phyloP scores from a whole-genome alignment of 2,113 vertebrate genomes.

The Origma solitaria region DNA sequence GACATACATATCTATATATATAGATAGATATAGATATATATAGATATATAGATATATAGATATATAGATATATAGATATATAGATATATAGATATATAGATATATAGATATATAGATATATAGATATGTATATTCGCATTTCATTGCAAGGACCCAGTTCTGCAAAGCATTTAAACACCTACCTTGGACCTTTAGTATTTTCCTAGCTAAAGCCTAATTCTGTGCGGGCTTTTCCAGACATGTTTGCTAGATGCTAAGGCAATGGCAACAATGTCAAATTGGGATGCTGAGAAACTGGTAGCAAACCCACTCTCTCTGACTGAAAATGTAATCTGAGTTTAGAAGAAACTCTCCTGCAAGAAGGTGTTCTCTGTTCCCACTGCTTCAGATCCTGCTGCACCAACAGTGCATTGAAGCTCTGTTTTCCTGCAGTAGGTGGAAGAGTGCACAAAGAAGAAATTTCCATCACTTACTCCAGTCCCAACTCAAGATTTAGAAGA shows the following conservation, averaged over 20 bases:
- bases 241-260: not conserved
- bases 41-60: not conserved
- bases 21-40: too few species aligned
- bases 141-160: not conserved
- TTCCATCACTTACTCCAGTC: not conserved
- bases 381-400: not conserved
- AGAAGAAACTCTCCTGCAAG: not conserved
- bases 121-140: not conserved
- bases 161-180: not conserved
- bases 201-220: not conserved
- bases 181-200: not conserved
- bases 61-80: too few species aligned
- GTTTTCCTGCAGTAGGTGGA: not conserved
- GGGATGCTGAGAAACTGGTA: not conserved
- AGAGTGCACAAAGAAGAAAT: not conserved
- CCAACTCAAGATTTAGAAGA: not conserved
- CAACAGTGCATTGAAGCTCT: not conserved
- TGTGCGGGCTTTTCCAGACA: not conserved
- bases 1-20: too few species aligned
- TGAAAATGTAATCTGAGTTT: not conserved
- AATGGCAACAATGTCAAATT: not conserved
- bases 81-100: not conserved
- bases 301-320: not conserved
- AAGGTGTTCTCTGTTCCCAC: not conserved
- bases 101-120: not conserved